phyloP scores from a whole-genome alignment of 2,797 vertebrate genomes.

The Halcyon badia region DNA sequence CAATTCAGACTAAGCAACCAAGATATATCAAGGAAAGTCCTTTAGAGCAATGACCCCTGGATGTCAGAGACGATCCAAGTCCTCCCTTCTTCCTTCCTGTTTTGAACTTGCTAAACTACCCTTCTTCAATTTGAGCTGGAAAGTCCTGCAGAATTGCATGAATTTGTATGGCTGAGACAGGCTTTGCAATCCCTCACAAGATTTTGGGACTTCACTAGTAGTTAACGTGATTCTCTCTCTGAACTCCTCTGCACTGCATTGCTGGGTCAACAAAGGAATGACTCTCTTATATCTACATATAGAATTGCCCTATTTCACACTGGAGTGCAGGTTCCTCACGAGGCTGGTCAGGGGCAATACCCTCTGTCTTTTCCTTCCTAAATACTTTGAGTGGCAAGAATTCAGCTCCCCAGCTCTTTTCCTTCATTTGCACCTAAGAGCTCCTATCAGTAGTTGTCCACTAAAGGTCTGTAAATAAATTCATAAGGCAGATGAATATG shows the following conservation, averaged over 20 bases:
- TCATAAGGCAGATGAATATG: not conserved
- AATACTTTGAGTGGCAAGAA: not conserved
- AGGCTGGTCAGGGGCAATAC: not conserved
- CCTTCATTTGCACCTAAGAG: not conserved
- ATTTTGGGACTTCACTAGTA: not conserved
- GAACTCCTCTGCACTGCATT: not conserved
- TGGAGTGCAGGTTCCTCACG: not conserved
- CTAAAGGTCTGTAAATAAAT: not conserved
- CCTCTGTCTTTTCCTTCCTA: not conserved
- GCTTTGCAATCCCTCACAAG: not conserved
- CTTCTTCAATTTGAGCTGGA: not conserved
- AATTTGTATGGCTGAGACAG: not conserved
- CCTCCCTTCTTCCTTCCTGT: not conserved
- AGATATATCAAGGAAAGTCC: not conserved
- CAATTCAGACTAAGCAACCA: not conserved
- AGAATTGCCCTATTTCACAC: not conserved
- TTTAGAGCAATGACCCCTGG: fast-evolving
- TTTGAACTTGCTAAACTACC: not conserved
- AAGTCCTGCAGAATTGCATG: not conserved
- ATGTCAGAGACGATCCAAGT: not conserved
- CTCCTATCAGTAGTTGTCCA: not conserved
- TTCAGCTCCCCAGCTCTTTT: not conserved
- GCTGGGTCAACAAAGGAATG: not conserved
- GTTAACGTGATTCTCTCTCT: fast-evolving
- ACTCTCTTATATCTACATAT: fast-evolving